Base-by-base conservation (phyloP, 1,140 invertebrate genomes). In the Aphelenchoides avenae region DNA sequence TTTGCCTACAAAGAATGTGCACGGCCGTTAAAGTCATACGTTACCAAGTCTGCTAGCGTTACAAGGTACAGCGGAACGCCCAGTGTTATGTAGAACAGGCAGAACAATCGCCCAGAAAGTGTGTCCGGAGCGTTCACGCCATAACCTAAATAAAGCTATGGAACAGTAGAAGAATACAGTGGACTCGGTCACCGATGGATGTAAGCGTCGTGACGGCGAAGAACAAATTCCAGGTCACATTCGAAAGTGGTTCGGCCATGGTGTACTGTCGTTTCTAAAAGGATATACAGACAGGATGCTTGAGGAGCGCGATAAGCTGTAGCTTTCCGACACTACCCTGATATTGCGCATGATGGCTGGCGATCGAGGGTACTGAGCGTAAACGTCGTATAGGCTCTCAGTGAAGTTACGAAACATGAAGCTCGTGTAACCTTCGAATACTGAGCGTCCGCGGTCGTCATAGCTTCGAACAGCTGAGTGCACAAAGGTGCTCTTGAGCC, bases 11-110 rank as follows among this genome's bases (percentile, higher is more conserved):
- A n/a, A n/a, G n/a, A n/a, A n/a, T n/a, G n/a, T n/a, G n/a, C n/a
- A n/a, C n/a, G n/a, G n/a, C n/a, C n/a, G n/a, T n/a, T n/a, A n/a
- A n/a, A n/a, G n/a, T n/a, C n/a, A n/a, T n/a, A n/a, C n/a, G n/a
- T 55, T 49, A 77, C 73, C 71, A 77, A 56, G 70, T 77, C 73
- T 5, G 74, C 71, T 37, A 75, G 46, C 2, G 74, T 75, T 50
- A 75, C 73, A 7, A 75, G 57, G 47, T 71, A 75, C 9, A 75
- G 57, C 7, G 73, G 73, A 48, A 75, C 75, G 6, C 73, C 73
- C 46, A 75, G 59, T 24, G 54, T 52, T 9, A 75, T 59, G 43
- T 72, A 75, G 11, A 71, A 53, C 13, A 77, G 24, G 49, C 71
- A 77, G 47, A 75, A 77, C 30, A 75, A 37, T 11, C 73, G 70